phyloP scores from a whole-genome alignment of 2,797 vertebrate genomes.

The Typhlichthys subterraneus region DNA sequence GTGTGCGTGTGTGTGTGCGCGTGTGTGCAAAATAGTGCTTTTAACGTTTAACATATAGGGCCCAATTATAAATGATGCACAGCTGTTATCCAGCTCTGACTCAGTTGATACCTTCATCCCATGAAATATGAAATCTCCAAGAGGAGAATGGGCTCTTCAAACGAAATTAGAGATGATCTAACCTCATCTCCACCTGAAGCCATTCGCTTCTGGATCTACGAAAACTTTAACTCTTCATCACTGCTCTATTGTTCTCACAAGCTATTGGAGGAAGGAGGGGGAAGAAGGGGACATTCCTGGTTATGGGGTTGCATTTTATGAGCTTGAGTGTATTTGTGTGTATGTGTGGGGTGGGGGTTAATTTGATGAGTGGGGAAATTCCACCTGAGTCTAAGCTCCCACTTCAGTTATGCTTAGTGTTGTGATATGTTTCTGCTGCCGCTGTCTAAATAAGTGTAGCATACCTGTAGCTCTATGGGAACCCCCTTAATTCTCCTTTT shows the following conservation, averaged over 20 bases:
- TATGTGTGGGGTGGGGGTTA: constrained; percentile 19
- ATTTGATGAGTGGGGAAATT: constrained; percentile 61
- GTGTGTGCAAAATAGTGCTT: neutral
- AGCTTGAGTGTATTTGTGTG: constrained; percentile 14
- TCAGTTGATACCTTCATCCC: constrained; percentile 33
- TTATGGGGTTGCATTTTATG: constrained; percentile 26
- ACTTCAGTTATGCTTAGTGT: constrained; percentile 43
- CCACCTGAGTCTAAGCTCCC: constrained; percentile 44
- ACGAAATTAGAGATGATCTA: constrained; percentile 30
- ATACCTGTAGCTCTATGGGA: constrained; percentile 33
- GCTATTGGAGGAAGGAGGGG: constrained; percentile 28
- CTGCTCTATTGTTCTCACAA: constrained; percentile 50
- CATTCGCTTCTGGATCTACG: constrained; percentile 33
- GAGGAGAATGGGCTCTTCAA: constrained; percentile 40
- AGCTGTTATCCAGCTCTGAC: constrained; percentile 22
- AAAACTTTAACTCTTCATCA: constrained; percentile 52
- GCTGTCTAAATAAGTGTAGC: constrained; percentile 41
- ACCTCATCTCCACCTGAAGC: constrained; percentile 28
- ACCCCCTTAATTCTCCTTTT: constrained; percentile 37
- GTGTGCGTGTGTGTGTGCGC: neutral
- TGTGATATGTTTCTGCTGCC: constrained; percentile 48
- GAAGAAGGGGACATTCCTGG: constrained; percentile 50
- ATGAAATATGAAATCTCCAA: constrained; percentile 35
- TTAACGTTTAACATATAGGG: too few relatives aligned
- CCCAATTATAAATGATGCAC: neutral